These are phyloP conservation scores for Tauraco erythrolophus DNA, from an alignment of 2,113 vertebrate species.

Conservation along the genomic window DNA sequence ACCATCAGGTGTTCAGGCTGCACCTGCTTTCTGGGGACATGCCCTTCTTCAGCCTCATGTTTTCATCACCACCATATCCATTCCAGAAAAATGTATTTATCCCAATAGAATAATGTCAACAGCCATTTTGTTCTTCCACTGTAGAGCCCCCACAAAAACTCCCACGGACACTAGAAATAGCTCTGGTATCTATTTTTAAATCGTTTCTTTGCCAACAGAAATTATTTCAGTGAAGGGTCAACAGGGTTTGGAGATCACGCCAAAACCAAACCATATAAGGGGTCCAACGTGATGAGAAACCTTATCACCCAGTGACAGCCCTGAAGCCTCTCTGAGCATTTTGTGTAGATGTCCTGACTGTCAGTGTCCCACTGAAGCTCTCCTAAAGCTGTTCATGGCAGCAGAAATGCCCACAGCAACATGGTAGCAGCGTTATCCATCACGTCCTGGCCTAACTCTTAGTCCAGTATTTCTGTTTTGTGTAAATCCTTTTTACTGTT, in stretches of 20 bases:
- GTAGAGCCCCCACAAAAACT: conserved; percentile 20
- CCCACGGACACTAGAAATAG: conserved; percentile 44
- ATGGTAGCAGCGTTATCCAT: not conserved
- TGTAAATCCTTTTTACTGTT: not conserved
- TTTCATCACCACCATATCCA: not conserved
- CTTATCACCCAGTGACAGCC: not conserved
- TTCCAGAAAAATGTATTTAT: not conserved
- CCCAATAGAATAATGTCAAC: not conserved
- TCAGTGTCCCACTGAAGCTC: not conserved
- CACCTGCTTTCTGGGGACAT: not conserved
- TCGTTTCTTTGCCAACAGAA: not conserved
- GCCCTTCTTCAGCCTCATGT: not conserved
- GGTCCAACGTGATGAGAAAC: not conserved
- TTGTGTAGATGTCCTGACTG: not conserved
- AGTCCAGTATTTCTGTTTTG: not conserved
- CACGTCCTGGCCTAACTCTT: not conserved
- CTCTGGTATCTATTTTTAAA: conserved; percentile 38
- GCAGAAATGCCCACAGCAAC: not conserved
- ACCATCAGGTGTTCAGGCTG: not conserved
- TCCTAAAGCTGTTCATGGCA: not conserved
- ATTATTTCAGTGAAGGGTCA: conserved; percentile 6
- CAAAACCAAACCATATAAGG: conserved; percentile 42
- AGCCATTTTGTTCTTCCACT: conserved; percentile 18
- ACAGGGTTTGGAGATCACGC: not conserved
- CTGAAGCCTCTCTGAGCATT: not conserved